Percentiles rank a stretch among this genome's conserved stretches.
phyloP scores from a whole-genome alignment of 2,888 invertebrate species.

The Idaea dimidiata region DNA sequence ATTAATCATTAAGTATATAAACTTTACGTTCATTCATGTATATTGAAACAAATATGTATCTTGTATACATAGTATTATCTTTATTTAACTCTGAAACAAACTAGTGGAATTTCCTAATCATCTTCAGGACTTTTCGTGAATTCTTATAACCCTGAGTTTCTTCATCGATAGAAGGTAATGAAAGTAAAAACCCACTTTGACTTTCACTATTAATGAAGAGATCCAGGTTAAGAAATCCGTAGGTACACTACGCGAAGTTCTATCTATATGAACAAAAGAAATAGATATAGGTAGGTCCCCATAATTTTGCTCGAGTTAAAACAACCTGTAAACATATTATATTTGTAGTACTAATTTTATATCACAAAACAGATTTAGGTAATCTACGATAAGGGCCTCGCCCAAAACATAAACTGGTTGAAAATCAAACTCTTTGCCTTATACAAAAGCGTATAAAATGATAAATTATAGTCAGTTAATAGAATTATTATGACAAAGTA shows the following conservation, averaged over 20 bases:
- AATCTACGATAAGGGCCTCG: conserved; percentile 2
- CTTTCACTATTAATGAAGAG: too few species aligned
- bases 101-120: background rate
- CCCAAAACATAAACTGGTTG: background rate
- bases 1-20: conserved; percentile 44
- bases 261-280: too few species aligned
- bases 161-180: too few species aligned
- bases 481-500: background rate
- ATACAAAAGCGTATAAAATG: conserved; percentile 2
- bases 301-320: too few species aligned
- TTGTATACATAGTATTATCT: conserved; percentile 8
- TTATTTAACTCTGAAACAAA: conserved; percentile 7
- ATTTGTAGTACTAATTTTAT: background rate
- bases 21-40: conserved; percentile 38
- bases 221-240: too few species aligned
- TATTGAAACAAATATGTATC: background rate
- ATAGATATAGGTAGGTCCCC: too few species aligned
- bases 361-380: background rate
- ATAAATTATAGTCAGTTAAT: background rate
- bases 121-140: too few species aligned
- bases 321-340: background rate
- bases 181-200: too few species aligned
- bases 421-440: background rate
- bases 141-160: too few species aligned
- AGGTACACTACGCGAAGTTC: too few species aligned